Conservation (phyloP, 2,797 vertebrate genomes). For the Alca torda region DNA sequence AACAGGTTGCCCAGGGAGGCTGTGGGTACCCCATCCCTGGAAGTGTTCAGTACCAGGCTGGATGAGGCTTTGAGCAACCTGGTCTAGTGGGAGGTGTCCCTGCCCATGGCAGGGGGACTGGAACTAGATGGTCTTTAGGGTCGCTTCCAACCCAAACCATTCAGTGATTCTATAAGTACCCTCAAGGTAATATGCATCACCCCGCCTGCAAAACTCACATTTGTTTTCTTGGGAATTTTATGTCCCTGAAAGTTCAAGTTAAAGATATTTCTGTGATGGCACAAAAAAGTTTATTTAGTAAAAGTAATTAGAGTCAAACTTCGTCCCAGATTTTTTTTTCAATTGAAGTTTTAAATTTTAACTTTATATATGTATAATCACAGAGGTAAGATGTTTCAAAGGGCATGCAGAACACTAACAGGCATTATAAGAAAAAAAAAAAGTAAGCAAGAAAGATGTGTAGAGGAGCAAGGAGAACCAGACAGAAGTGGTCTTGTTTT, state of each 20-base stretch:
- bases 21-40: too few relatives aligned
- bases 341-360: background rate
- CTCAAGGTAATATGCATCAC: background rate
- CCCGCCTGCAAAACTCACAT: accelerated
- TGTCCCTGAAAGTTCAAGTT: background rate
- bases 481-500: background rate
- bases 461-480: background rate
- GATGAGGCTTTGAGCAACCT: too few relatives aligned
- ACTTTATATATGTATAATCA: accelerated
- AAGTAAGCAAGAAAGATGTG: too few relatives aligned
- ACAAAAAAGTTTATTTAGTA: background rate
- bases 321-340: background rate
- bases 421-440: background rate
- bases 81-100: too few relatives aligned
- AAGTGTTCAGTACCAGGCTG: too few relatives aligned
- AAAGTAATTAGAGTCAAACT: background rate
- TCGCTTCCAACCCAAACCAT: too few relatives aligned
- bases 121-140: too few relatives aligned
- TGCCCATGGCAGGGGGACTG: too few relatives aligned
- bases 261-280: background rate
- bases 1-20: too few relatives aligned
- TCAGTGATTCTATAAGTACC: too few relatives aligned
- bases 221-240: background rate
- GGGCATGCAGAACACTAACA: background rate
- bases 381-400: background rate